phyloP scores from a whole-genome alignment of 2,113 vertebrate genomes.

The Calidris pugnax region DNA sequence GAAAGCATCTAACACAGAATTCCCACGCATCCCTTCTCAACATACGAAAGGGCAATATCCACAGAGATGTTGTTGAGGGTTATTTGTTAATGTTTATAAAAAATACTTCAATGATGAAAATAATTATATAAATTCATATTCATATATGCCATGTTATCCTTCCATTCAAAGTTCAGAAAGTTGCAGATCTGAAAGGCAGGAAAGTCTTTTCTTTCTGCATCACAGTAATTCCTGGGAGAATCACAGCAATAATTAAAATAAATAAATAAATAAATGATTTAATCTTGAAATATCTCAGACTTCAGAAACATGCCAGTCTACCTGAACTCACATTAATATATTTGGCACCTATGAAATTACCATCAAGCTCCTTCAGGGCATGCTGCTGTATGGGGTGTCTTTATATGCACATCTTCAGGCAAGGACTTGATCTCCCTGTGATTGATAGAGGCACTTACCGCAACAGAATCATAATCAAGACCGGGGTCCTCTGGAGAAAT shows the following conservation, averaged over 20 bases:
- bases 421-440: slow-evolving; percentile 36
- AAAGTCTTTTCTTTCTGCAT: slow-evolving; percentile 8
- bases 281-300: background rate
- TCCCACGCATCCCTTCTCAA: background rate
- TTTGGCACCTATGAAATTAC: slow-evolving; percentile 7
- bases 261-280: background rate
- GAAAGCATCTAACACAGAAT: background rate
- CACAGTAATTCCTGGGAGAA: slow-evolving; percentile 33
- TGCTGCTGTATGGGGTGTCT: background rate
- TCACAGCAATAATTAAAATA: background rate
- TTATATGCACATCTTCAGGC: slow-evolving; percentile 29
- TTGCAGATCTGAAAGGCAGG: slow-evolving; percentile 3
- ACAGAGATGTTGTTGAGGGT: background rate
- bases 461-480: slow-evolving; percentile 33
- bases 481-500: slow-evolving; percentile 26
- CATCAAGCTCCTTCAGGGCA: background rate
- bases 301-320: background rate
- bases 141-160: background rate
- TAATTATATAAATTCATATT: background rate
- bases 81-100: slow-evolving; percentile 33
- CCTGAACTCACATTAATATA: background rate
- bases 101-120: slow-evolving; percentile 53
- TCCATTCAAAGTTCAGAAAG: background rate
- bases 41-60: background rate
- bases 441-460: slow-evolving; percentile 30